Base-by-base conservation (phyloP, 2,797 vertebrate species). In the Hapalemur alaotrensis region DNA sequence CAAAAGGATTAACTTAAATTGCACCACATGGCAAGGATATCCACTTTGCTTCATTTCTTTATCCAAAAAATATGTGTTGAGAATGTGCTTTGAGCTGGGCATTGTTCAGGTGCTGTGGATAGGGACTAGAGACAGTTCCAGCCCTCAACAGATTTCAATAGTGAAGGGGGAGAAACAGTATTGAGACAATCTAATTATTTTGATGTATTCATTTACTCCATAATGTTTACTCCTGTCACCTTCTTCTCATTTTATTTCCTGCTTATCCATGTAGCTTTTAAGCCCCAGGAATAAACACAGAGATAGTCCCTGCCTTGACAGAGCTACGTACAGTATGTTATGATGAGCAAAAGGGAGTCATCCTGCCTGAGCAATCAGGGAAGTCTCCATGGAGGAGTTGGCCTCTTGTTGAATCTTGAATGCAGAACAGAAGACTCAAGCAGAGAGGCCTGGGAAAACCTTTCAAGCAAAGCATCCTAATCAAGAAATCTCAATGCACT, bases 1-100 rank as follows among this genome's bases (percentile, higher is more conserved):
- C 35, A n/a, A 82, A 97, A 90, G 28, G 6, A 65, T 75, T 67
- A 81, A 90, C 23, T 83, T 73, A 52, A 83, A 91, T 70, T 79
- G 28, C 9, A 67, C 54, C 18, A 4, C 2, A 7, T 32, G 23
- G 46, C 30, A 83, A 59, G 20, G 38, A 43, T 85, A 73, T 52
- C 38, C 25, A 57, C n/a, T 90, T 70, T 83, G 54, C 28, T 79
- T 63, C 46, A 41, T 46, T 73, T 22, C 7, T 95, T 91, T 85
- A 57, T 61, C 52, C 87, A 94, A 46, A 25, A 70, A 81, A 87
- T 46, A n/a, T 85, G 95, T 80, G 52, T 35, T 61, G 1, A 89
- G 57, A 12, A 50, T 54, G 0, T 25, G 28, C 54, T 91, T 13
- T 4, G 30, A 88, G 7, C 3, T 69, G 41, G n/a, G 18, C 52